Percentiles rank a stretch among this genome's conserved stretches.
Evolutionary conservation across 2,113 vertebrate genomes (phyloP).

Genomic region (Cinclus cinclus): DNA sequence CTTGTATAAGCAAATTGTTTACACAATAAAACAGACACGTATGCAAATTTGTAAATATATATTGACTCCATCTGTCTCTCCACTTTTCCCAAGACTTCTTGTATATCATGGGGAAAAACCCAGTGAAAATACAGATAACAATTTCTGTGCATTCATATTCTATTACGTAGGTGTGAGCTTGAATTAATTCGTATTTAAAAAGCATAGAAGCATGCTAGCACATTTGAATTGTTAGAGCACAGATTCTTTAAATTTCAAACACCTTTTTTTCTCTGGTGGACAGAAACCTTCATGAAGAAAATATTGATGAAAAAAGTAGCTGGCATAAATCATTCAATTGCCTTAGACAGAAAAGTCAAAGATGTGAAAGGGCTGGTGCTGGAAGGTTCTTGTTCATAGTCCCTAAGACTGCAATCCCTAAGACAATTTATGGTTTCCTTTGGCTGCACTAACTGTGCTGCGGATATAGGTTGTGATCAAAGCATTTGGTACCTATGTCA

Average conservation of each 20-base stretch:
- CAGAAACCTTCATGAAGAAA: not conserved
- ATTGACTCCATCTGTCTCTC: not conserved
- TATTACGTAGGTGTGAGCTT: not conserved
- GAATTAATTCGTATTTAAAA: not conserved
- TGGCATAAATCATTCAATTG: not conserved
- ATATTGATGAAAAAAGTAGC: not conserved
- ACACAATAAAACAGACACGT: not conserved
- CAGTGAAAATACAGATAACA: not conserved
- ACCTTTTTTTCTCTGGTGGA: not conserved
- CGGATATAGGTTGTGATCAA: not conserved
- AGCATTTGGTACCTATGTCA: not conserved
- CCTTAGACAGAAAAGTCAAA: not conserved
- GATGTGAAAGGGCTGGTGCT: not conserved
- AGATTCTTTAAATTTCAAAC: not conserved
- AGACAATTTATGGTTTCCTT: not conserved
- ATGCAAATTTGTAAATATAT: not conserved
- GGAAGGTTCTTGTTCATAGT: not conserved
- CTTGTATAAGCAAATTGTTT: not conserved
- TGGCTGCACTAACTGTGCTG: not conserved
- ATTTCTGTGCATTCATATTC: not conserved
- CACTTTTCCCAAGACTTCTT: not conserved
- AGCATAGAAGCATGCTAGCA: not conserved
- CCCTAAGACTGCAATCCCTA: not conserved
- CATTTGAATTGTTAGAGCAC: not conserved
- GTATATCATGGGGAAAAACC: not conserved